Evolutionary conservation across 2,888 invertebrate genomes (phyloP), one percentile per base, ranked within the genome.

Genomic region (Parasteatoda lunata): DNA sequence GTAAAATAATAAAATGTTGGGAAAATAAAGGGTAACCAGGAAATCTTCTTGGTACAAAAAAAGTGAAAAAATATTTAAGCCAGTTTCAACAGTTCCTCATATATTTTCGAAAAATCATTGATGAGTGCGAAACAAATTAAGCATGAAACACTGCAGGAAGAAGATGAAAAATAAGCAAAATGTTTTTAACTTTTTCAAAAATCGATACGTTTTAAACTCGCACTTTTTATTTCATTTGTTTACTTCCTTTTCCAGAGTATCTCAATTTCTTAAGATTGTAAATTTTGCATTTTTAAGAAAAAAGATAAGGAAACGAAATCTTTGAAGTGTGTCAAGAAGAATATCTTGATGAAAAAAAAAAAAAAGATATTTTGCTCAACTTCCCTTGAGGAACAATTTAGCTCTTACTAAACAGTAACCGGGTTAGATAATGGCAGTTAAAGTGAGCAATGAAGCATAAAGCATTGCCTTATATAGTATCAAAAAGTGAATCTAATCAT

Each of bases 391-490:
- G 75, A 82, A 70, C 77, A 54, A 77, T 84, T 84, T 84, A 59
- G 72, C 68, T 84, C 75, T 82, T 76, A 69, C 68, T 64, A 71
- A 77, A 66, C 51, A 51, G 66, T 84, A 77, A 84, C 77, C 84
- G 49, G 84, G 77, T 82, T 82, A 82, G 75, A 81, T 81, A 73
- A 73, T 54, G 66, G 48, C 75, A 75, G 75, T 82, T 66, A 77
- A 70, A 52, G 54, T 52, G 48, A 54, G 77, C 77, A 84, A 30
- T 54, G 51, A 84, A 51, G 84, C 73, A 84, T 64, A 73, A 77
- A 71, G 77, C n/a, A 70, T 65, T 66, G 15, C 84, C 84, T 68
- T 84, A 84, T 77, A 84, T 77, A 70, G 84, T 77, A 71, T 59
- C 64, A 80, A 80, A 77, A 73, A 52, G 73, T 52, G 68, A 80